Percentiles rank a stretch among this genome's conserved stretches.
phyloP scores from a whole-genome alignment of 2,113 vertebrate species.

The Elephantulus edwardii region DNA sequence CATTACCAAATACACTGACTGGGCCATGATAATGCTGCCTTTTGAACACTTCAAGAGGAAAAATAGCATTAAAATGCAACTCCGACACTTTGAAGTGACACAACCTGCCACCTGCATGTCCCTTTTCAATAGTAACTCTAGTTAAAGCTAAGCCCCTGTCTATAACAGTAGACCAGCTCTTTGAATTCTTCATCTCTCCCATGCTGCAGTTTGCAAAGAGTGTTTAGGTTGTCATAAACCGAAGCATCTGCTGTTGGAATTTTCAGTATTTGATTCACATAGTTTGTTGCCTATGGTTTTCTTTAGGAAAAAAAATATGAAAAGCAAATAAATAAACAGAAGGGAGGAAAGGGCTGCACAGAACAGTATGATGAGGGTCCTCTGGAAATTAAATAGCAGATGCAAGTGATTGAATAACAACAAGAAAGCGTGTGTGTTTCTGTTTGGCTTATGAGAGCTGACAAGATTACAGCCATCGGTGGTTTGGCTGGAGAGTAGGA shows the following conservation, averaged over 20 bases:
- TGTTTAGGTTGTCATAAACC: not conserved
- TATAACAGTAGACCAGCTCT: not conserved
- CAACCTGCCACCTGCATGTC: not conserved
- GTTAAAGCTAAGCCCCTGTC: constrained; percentile 7
- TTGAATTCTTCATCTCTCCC: not conserved
- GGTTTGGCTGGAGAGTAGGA: constrained; percentile 64
- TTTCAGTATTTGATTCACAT: constrained; percentile 26
- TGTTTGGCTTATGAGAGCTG: constrained; percentile 65
- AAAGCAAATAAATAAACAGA: constrained; percentile 72
- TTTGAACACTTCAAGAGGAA: not conserved
- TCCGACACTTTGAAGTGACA: not conserved
- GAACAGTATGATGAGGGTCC: constrained; percentile 51
- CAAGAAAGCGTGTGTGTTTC: constrained; percentile 63
- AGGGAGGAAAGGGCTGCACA: not conserved
- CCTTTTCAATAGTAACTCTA: not conserved
- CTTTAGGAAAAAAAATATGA: constrained; percentile 26
- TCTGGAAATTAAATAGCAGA: constrained; percentile 69
- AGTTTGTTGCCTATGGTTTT: constrained; percentile 55
- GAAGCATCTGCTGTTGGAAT: constrained; percentile 28
- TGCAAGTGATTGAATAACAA: constrained; percentile 46
- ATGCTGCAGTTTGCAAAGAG: not conserved
- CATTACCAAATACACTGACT: not conserved
- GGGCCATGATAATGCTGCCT: not conserved
- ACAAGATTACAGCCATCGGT: constrained; percentile 67
- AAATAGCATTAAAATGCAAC: not conserved